Conservation (phyloP, 2,113 vertebrate species). For the Benitochromis conjunctus region DNA sequence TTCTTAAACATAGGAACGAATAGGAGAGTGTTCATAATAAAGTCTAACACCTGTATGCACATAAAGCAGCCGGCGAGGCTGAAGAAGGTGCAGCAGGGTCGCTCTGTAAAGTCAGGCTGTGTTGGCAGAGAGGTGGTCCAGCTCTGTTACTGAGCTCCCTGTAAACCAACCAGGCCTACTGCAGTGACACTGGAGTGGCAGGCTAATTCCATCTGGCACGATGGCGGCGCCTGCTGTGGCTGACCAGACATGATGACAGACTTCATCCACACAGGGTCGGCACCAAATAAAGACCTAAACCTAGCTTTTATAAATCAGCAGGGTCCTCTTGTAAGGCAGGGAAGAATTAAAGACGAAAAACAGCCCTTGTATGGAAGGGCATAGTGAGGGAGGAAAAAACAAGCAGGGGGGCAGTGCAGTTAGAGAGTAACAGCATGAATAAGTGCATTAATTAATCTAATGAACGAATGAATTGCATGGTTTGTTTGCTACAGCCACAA, state of each 20-base stretch:
- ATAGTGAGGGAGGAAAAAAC: background rate
- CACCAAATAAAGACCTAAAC: conserved; percentile 9
- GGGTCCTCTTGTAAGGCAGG: background rate
- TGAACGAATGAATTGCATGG: conserved; percentile 62
- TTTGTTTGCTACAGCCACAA: conserved; percentile 69
- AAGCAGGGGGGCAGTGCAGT: background rate
- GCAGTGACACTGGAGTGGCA: background rate
- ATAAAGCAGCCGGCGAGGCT: background rate
- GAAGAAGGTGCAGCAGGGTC: background rate
- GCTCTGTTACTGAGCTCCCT: background rate
- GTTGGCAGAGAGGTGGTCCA: fast-evolving
- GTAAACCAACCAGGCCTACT: background rate
- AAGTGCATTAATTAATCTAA: conserved; percentile 21
- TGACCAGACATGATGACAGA: conserved; percentile 14
- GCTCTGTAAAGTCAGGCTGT: background rate
- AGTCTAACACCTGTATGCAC: background rate
- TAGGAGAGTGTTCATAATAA: background rate
- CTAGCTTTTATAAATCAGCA: conserved; percentile 13
- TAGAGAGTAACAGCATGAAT: background rate
- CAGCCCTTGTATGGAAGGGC: background rate
- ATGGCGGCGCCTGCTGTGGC: background rate
- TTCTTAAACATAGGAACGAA: background rate
- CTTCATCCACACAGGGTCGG: background rate
- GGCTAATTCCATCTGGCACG: conserved; percentile 1
- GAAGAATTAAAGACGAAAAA: background rate